Percentiles rank a stretch among this genome's conserved stretches.
phyloP scores from a whole-genome alignment of 2,113 vertebrate species.

The Bolborhynchus lineola region DNA sequence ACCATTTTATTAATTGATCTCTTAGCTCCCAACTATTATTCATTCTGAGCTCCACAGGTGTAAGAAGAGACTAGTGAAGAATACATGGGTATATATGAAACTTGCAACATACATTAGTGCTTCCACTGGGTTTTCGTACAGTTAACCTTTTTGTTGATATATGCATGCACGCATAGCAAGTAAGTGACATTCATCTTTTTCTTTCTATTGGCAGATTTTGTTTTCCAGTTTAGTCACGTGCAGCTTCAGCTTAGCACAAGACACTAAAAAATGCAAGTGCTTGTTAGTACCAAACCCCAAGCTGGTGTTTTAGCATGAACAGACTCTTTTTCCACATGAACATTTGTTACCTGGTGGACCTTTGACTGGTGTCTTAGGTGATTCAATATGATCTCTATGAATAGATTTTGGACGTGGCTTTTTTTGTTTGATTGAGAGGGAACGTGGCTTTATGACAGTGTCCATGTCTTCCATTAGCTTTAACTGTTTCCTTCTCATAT shows the following conservation, averaged over 20 bases:
- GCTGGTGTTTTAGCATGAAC: constrained; percentile 70
- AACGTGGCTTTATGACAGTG: constrained; percentile 85
- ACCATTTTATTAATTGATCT: not conserved
- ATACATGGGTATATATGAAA: not conserved
- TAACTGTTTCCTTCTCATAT: constrained; percentile 93
- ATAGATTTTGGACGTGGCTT: constrained; percentile 92
- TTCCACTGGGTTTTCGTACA: not conserved
- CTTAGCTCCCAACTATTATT: not conserved
- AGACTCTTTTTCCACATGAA: constrained; percentile 45
- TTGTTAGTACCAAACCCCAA: constrained; percentile 64
- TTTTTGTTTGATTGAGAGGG: constrained; percentile 80
- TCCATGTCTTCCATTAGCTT: constrained; percentile 98
- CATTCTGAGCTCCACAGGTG: not conserved
- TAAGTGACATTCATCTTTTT: not conserved
- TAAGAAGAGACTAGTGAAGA: not conserved
- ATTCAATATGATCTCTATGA: constrained; percentile 91
- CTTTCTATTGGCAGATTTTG: not conserved
- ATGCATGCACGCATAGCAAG: constrained; percentile 61
- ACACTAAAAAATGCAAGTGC: not conserved
- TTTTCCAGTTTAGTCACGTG: constrained; percentile 30
- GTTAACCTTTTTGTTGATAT: not conserved
- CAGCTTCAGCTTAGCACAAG: constrained; percentile 8
- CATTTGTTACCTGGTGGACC: constrained; percentile 88
- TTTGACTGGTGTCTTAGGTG: constrained; percentile 88
- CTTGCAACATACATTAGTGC: not conserved